Conservation (phyloP, 2,797 vertebrate species). For the Xyrichtys novacula region DNA sequence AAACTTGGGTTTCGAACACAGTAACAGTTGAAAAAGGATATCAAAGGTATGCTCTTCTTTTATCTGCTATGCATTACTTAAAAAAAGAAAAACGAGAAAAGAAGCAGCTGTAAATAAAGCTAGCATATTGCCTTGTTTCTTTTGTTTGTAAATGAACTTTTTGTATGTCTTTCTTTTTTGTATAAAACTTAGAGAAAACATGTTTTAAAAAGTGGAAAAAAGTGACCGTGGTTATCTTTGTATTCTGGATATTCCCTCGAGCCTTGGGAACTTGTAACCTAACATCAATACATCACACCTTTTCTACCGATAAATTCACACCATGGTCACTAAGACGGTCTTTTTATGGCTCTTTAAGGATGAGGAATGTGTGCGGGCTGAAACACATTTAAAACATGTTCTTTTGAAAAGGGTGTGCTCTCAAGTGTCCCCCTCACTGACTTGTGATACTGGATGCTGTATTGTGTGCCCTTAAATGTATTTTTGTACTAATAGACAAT, state of each 20-base stretch:
- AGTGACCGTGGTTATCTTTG: conserved; percentile 87
- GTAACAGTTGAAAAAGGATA: conserved; percentile 72
- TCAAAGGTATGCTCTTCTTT: conserved; percentile 85
- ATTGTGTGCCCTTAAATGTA: conserved; percentile 99
- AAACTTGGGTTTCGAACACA: conserved; percentile 79
- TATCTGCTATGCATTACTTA: conserved; percentile 92
- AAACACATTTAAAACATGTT: conserved; percentile 87
- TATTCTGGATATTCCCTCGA: conserved; percentile 94
- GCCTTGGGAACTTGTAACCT: conserved; percentile 95
- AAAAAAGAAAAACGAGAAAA: conserved; percentile 59
- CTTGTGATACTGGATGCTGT: conserved; percentile 97
- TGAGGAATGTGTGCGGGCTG: conserved; percentile 88
- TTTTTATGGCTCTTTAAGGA: conserved; percentile 83
- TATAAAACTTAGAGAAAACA: conserved; percentile 91
- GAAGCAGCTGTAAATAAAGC: conserved; percentile 95
- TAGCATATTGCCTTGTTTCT: conserved; percentile 97
- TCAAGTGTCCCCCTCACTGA: conserved; percentile 86
- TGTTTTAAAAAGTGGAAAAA: conserved; percentile 89
- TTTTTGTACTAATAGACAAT: conserved; percentile 99
- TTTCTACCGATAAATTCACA: conserved; percentile 89
- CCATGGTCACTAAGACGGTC: conserved; percentile 85
- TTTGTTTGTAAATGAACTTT: conserved; percentile 99
- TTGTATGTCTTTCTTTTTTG: conserved; percentile 99
- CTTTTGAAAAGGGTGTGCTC: conserved; percentile 73
- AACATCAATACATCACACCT: conserved; percentile 91